phyloP scores from a whole-genome alignment of 2,797 vertebrate genomes.

The Percopsis omiscomaycus region DNA sequence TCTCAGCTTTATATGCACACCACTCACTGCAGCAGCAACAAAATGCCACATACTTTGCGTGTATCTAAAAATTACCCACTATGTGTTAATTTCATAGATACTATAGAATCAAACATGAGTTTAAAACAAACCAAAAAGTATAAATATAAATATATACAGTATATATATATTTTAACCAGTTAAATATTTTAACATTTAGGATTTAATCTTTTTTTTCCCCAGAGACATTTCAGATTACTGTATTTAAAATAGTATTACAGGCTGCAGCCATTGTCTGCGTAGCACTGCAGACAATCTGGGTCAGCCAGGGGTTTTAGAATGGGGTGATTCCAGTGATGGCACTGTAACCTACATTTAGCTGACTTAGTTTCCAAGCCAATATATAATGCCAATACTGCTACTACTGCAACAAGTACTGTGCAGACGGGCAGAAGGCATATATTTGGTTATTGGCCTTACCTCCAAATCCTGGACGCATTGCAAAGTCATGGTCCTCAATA shows the following conservation, averaged over 20 bases:
- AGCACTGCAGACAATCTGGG: conserved; percentile 68
- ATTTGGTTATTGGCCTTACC: conserved; percentile 67
- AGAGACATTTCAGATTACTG: conserved; percentile 67
- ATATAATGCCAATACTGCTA: conserved; percentile 9
- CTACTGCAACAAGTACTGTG: not conserved
- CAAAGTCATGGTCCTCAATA: conserved; percentile 91
- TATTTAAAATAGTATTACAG: conserved; percentile 47
- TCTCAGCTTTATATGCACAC: not conserved
- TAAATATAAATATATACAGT: no score
- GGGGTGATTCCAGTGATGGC: conserved; percentile 55
- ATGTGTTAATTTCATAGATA: no score
- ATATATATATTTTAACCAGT: no score
- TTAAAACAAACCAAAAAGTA: no score
- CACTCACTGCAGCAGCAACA: not conserved
- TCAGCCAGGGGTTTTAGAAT: conserved; percentile 59
- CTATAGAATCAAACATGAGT: no score
- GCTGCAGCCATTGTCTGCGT: conserved; percentile 63
- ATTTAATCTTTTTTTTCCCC: conserved; percentile 6
- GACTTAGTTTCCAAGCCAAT: conserved; percentile 18
- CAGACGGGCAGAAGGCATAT: not conserved
- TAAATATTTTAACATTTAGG: conserved; percentile 7
- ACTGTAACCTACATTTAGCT: conserved; percentile 70
- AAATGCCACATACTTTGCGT: not conserved
- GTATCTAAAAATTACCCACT: no score
- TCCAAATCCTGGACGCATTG: conserved; percentile 91